Conservation (phyloP, 2,113 vertebrate species). For the Argyrosomus japonicus region DNA sequence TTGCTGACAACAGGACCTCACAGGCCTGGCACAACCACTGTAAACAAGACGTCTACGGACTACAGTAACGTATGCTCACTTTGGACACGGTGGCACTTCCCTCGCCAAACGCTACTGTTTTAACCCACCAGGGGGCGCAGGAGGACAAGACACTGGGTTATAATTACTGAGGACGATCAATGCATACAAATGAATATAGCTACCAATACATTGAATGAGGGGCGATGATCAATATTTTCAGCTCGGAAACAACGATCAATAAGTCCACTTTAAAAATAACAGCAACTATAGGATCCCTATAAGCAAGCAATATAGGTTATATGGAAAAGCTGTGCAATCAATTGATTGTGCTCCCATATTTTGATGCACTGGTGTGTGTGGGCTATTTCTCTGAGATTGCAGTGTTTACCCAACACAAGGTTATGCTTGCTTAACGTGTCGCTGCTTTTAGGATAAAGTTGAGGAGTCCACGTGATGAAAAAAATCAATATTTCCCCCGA, state of each 20-base stretch:
- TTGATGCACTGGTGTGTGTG: not conserved
- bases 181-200: conserved; percentile 42
- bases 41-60: conserved; percentile 68
- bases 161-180: conserved; percentile 15
- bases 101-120: conserved; percentile 57
- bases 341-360: not conserved
- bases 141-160: not conserved
- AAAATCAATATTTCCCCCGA: not conserved
- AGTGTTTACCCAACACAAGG: not conserved
- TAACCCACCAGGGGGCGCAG: conserved; percentile 62
- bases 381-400: conserved; percentile 7
- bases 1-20: conserved; percentile 17
- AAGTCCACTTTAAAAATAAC: not conserved
- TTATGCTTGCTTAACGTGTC: not conserved
- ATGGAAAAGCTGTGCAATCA: not conserved
- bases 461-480: not conserved
- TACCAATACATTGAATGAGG: not conserved
- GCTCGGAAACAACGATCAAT: conserved; percentile 1
- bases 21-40: conserved; percentile 58
- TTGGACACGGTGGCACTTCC: conserved; percentile 88
- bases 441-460: not conserved
- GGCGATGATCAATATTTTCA: not conserved
- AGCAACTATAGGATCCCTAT: conserved; percentile 6
- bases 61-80: conserved; percentile 11
- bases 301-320: not conserved